Conservation (phyloP, 1,140 invertebrate species). For the Bombus affinis region DNA sequence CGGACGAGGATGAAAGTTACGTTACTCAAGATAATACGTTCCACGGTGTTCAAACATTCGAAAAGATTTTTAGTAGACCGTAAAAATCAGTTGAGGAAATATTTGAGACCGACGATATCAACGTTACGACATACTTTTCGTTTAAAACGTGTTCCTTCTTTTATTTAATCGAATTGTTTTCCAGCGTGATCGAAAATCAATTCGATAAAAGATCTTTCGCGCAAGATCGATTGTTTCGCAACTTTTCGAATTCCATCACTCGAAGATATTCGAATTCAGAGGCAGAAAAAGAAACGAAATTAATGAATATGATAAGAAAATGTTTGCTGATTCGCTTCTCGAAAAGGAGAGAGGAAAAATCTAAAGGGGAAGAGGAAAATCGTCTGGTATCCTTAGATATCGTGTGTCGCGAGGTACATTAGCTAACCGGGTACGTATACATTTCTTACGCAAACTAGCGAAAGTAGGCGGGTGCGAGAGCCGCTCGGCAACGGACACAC, state of each 20-base stretch:
- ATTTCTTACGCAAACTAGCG: slow-evolving; percentile 79
- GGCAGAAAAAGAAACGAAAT: too few species aligned
- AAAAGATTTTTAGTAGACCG: background rate
- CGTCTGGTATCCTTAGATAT: slow-evolving; percentile 33
- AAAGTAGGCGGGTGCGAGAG: slow-evolving; percentile 75
- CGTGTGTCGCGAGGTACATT: slow-evolving; percentile 58
- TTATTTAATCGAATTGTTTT: background rate
- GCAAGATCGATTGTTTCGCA: background rate
- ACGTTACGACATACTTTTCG: background rate
- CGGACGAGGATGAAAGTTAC: background rate
- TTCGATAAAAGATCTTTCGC: too few species aligned
- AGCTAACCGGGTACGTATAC: slow-evolving; percentile 70
- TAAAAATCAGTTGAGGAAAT: background rate
- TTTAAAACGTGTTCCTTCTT: background rate
- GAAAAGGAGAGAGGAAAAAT: background rate
- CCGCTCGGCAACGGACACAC: slow-evolving; percentile 41
- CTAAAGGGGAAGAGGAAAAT: background rate
- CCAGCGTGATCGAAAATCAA: background rate
- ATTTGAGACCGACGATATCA: background rate
- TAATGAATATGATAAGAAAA: too few species aligned
- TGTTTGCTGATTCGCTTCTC: too few species aligned
- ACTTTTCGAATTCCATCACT: too few species aligned
- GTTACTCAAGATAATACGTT: slow-evolving; percentile 6
- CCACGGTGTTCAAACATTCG: background rate
- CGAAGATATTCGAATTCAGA: too few species aligned